Conservation (phyloP, 1,140 invertebrate species). For the Acromyrmex echinatior region DNA sequence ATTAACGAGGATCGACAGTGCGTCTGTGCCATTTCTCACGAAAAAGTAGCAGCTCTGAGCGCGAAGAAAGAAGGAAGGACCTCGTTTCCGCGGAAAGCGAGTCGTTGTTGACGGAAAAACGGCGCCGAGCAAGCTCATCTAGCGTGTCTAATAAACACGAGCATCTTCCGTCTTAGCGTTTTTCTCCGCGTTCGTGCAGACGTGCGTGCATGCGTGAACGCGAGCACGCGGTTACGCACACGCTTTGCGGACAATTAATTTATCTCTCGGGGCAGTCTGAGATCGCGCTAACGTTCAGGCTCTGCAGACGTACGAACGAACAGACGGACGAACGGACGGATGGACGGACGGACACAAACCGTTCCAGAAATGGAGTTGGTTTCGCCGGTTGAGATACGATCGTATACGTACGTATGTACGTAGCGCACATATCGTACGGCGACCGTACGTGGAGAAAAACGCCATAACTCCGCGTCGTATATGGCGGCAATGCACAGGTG, state of each 20-base stretch:
- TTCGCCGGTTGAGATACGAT: slow-evolving; percentile 84
- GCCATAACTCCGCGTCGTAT: slow-evolving; percentile 84
- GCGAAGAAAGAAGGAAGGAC: background rate
- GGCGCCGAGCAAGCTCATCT: slow-evolving; percentile 61
- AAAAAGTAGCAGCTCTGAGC: slow-evolving; percentile 15
- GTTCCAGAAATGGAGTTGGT: slow-evolving; percentile 85
- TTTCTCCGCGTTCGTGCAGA: slow-evolving; percentile 1
- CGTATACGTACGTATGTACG: slow-evolving; percentile 67
- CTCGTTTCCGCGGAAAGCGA: slow-evolving; percentile 51
- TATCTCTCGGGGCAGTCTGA: slow-evolving; percentile 72
- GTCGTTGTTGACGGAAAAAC: slow-evolving; percentile 63
- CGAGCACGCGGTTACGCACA: slow-evolving; percentile 52
- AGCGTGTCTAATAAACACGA: slow-evolving; percentile 81
- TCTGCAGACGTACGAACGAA: slow-evolving; percentile 25
- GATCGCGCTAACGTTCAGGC: slow-evolving; percentile 49
- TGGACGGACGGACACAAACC: slow-evolving; percentile 45
- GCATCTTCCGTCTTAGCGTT: slow-evolving; percentile 56
- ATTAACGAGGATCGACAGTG: slow-evolving; percentile 7
- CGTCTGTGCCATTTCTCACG: slow-evolving; percentile 29
- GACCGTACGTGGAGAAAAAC: slow-evolving; percentile 81
- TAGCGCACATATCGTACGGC: slow-evolving; percentile 61
- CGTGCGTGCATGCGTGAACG: slow-evolving; percentile 36
- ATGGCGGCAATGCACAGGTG: slow-evolving; percentile 85
- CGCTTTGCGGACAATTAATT: slow-evolving; percentile 82
- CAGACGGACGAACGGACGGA: slow-evolving; percentile 44